These are phyloP conservation scores for Eretmocerus hayati DNA, from an alignment of 2,888 invertebrate genomes.

Conservation along the genomic window DNA sequence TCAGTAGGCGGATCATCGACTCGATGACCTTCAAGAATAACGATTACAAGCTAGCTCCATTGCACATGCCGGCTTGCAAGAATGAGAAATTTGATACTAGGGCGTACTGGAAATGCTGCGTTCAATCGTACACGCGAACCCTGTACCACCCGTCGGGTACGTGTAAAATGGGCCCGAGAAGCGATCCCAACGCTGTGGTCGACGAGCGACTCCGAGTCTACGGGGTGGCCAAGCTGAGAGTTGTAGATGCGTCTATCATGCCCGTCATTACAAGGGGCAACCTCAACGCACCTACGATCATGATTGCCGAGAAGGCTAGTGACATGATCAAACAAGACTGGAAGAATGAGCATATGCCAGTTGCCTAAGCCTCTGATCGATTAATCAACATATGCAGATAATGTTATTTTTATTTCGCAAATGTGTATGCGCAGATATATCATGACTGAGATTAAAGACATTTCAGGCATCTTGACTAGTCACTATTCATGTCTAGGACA, in stretches of 20 bases:
- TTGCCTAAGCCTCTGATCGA: too few relatives aligned
- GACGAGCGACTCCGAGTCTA: conserved; percentile 47
- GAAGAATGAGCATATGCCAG: too few relatives aligned
- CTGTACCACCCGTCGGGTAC: conserved; percentile 52
- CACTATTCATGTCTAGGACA: too few relatives aligned
- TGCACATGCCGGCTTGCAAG: neutral
- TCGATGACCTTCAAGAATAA: neutral
- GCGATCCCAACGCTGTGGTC: conserved; percentile 48
- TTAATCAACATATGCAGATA: too few relatives aligned
- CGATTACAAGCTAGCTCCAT: neutral
- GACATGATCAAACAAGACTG: conserved; percentile 50
- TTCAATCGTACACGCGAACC: conserved; percentile 62
- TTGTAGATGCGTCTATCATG: conserved; percentile 54
- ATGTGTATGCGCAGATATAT: too few relatives aligned
- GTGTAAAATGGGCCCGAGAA: conserved; percentile 48
- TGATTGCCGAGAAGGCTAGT: conserved; percentile 55
- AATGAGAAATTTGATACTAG: conserved; percentile 48
- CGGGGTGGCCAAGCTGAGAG: conserved; percentile 49
- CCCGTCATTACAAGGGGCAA: conserved; percentile 52
- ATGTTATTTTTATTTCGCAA: too few relatives aligned
- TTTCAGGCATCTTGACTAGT: too few relatives aligned
- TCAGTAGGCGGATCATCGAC: neutral
- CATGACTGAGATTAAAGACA: too few relatives aligned
- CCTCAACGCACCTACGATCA: conserved; percentile 51
- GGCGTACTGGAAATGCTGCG: conserved; percentile 66